Evolutionary conservation across 2,888 invertebrate genomes (phyloP), one percentile per base, ranked within the genome.

Genomic region (Sarcophaga variegata): DNA sequence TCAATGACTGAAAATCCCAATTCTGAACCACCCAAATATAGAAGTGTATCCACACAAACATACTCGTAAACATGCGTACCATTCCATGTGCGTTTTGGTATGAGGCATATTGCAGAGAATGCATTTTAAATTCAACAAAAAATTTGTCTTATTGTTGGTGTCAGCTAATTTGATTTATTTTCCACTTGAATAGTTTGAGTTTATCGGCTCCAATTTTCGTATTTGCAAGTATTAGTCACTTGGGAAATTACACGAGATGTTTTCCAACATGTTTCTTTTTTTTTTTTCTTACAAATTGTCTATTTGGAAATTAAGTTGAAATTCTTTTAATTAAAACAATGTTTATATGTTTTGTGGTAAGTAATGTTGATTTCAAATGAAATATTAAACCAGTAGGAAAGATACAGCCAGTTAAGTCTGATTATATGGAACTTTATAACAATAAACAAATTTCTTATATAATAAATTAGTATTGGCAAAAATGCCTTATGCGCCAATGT

Each of bases 81-180:
- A 14, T 54, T 54, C 54, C 17, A 54, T 54, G 12, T 54, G 4
- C 17, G 4, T 17, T 17, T 17, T 54, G 0, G 54, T 81, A 45
- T 74, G 17, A 25, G 37, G 64, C 20, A 66, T 78, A 76, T 84
- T 81, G 81, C 78, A 74, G 66, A 62, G 54, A 78, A 62, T 81
- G 83, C 83, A 83, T 60, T 86, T 86, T 83, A 72, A 69, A 80
- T 77, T 67, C 64, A 72, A 78, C 54, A 70, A 69, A 49, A 37
- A 81, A 75, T 74, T 25, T 78, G 54, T 81, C 83, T 60, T 76
- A 75, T 87, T 87, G 87, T 81, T 71, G 47, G 78, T 84, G 87
- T 87, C 87, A 87, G 81, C 87, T 87, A 87, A 87, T 87, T 87
- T 87, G 87, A 87, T 87, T 87, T 87, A 87, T 87, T 76, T 81